Conservation (phyloP, 2,888 invertebrate species). For the Osedax fenrisi region DNA sequence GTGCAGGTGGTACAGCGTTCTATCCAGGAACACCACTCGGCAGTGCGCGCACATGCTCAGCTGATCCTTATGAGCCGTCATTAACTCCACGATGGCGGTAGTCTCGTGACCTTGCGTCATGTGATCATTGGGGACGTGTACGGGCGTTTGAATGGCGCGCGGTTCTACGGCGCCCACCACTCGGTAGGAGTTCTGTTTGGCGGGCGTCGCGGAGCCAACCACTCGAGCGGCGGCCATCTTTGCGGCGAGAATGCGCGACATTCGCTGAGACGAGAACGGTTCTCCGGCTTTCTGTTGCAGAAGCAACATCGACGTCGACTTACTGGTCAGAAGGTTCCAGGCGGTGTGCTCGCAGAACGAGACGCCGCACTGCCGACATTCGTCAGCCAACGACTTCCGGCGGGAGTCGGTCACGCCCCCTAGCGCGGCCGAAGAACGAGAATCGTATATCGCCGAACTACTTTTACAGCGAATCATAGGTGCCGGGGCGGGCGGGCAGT, state of each 20-base stretch:
- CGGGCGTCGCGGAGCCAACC: not conserved
- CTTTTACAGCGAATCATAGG: not conserved
- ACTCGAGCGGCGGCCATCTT: not conserved
- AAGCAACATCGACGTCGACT: not conserved
- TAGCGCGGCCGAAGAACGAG: not conserved
- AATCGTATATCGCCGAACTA: not conserved
- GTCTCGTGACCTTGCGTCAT: slow-evolving; percentile 58
- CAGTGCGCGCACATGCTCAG: slow-evolving; percentile 65
- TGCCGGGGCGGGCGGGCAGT: too few relatives aligned
- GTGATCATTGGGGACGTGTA: not conserved
- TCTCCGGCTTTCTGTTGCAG: not conserved
- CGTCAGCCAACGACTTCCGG: not conserved
- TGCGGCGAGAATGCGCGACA: not conserved
- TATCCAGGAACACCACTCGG: slow-evolving; percentile 84
- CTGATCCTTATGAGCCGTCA: slow-evolving; percentile 28
- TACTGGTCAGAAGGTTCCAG: slow-evolving; percentile 9
- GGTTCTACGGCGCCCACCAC: slow-evolving; percentile 8
- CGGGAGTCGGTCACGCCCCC: not conserved
- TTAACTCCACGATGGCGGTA: slow-evolving; percentile 58
- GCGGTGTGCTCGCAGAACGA: slow-evolving; percentile 20
- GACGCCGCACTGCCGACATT: slow-evolving; percentile 13
- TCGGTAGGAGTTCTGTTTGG: not conserved
- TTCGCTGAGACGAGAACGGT: not conserved
- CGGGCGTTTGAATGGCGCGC: not conserved
- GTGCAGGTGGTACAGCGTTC: slow-evolving; percentile 87